These are phyloP conservation scores for Coregonus suidteri DNA, from an alignment of 2,797 vertebrate species.

Conservation along the genomic window DNA sequence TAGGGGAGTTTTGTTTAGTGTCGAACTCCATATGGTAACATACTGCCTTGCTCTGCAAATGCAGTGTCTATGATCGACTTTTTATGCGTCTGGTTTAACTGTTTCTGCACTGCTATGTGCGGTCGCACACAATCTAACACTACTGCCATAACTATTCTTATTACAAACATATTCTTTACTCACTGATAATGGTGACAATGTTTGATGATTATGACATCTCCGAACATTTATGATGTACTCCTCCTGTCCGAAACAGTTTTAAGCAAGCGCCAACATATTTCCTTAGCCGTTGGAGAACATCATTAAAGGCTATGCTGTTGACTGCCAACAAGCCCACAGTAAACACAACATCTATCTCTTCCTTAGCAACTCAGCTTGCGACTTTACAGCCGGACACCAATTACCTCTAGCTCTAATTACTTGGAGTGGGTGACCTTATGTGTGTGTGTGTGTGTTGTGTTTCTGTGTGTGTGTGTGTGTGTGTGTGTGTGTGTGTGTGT, in stretches of 20 bases:
- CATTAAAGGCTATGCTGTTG: constrained; percentile 54
- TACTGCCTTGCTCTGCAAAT: background rate
- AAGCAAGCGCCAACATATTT: constrained; percentile 59
- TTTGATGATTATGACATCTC: constrained; percentile 18
- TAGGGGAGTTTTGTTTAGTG: background rate
- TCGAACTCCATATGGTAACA: background rate
- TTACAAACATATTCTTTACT: background rate
- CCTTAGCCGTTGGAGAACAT: constrained; percentile 67
- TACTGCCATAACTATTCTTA: background rate
- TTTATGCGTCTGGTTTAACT: background rate
- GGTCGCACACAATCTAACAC: background rate
- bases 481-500: no score
- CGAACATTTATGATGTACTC: constrained; percentile 26
- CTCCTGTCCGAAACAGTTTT: constrained; percentile 47
- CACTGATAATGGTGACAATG: background rate
- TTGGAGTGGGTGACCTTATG: constrained; percentile 27
- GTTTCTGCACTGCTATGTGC: background rate
- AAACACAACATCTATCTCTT: constrained; percentile 60
- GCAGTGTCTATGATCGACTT: background rate
- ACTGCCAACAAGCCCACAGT: constrained; percentile 64
- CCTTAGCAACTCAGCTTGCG: constrained; percentile 60
- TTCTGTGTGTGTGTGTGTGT: no score
- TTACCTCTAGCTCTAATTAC: constrained; percentile 43
- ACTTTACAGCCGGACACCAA: constrained; percentile 68
- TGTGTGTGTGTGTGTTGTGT: background rate